Percentiles rank a stretch among this genome's conserved stretches.
Evolutionary conservation across 2,888 invertebrate species (phyloP).

Genomic region (Digitonthophagus gazella): DNA sequence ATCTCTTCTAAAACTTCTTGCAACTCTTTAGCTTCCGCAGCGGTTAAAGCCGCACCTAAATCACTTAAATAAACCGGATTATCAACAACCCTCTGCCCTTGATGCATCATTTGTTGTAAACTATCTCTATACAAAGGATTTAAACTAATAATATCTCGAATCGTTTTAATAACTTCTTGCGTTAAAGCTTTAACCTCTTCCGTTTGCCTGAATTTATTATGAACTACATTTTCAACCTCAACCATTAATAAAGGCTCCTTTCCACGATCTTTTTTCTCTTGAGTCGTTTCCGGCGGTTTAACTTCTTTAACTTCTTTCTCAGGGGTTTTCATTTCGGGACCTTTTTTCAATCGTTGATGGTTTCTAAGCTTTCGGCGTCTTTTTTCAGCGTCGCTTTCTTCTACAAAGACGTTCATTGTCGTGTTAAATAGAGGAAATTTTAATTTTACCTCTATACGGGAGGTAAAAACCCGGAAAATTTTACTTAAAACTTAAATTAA

Average conservation of each 20-base stretch:
- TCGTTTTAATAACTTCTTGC: slow-evolving; percentile 96
- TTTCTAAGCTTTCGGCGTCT: slow-evolving; percentile 53
- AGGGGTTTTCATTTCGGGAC: slow-evolving; percentile 29
- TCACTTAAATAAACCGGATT: slow-evolving; percentile 98
- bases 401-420: slow-evolving; percentile 75
- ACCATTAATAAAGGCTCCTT: slow-evolving; percentile 76
- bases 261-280: slow-evolving; percentile 24
- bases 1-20: slow-evolving; percentile 93
- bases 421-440: slow-evolving; percentile 81
- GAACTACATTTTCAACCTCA: slow-evolving; percentile 88
- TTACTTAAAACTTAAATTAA: slow-evolving; percentile 12
- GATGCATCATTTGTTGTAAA: slow-evolving; percentile 96
- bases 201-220: slow-evolving; percentile 84
- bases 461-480: slow-evolving; percentile 29
- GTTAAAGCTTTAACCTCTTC: slow-evolving; percentile 96
- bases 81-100: slow-evolving; percentile 94
- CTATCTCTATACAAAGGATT: slow-evolving; percentile 97
- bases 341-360: slow-evolving; percentile 43
- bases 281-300: slow-evolving; percentile 14
- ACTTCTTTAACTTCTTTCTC: slow-evolving; percentile 29
- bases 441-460: slow-evolving; percentile 67
- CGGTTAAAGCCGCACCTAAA: slow-evolving; percentile 91
- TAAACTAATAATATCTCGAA: slow-evolving; percentile 94
- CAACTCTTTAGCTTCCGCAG: slow-evolving; percentile 86
- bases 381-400: slow-evolving; percentile 65